Evolutionary conservation across 2,113 vertebrate genomes (phyloP).

Genomic region (Clarias macrocephalus): DNA sequence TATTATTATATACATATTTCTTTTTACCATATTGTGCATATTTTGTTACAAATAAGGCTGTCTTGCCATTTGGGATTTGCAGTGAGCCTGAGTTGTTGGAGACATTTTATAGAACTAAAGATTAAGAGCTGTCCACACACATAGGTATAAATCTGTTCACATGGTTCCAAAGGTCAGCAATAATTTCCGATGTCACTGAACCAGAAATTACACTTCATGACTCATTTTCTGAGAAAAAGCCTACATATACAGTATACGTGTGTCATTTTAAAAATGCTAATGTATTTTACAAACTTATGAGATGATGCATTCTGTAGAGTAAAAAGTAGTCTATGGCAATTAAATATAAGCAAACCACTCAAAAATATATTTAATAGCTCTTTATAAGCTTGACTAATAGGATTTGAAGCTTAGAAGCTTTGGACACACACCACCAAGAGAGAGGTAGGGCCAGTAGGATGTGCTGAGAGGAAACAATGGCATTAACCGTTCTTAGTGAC

Average conservation of each 20-base stretch:
- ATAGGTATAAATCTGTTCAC: conserved; percentile 29
- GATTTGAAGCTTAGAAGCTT: conserved; percentile 74
- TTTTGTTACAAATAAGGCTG: conserved; percentile 8
- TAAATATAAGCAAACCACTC: background rate
- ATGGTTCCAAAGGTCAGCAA: conserved; percentile 12
- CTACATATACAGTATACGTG: background rate
- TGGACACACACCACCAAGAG: conserved; percentile 70
- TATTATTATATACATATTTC: too few species aligned
- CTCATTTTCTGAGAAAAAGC: background rate
- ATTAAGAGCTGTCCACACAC: conserved; percentile 29
- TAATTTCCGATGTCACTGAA: conserved; percentile 25
- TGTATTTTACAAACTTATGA: conserved; percentile 4
- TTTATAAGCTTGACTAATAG: conserved; percentile 74
- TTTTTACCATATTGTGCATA: background rate
- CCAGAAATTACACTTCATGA: background rate
- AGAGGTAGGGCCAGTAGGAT: conserved; percentile 68
- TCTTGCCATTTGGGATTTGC: conserved; percentile 65
- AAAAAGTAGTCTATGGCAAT: background rate
- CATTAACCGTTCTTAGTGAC: background rate
- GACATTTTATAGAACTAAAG: conserved; percentile 49
- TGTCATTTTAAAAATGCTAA: background rate
- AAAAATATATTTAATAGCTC: conserved; percentile 69
- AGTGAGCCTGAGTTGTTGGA: conserved; percentile 54
- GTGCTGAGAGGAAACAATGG: conserved; percentile 30
- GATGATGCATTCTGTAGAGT: background rate